Conservation (phyloP, 2,113 vertebrate genomes). For the Pangasianodon gigas region DNA sequence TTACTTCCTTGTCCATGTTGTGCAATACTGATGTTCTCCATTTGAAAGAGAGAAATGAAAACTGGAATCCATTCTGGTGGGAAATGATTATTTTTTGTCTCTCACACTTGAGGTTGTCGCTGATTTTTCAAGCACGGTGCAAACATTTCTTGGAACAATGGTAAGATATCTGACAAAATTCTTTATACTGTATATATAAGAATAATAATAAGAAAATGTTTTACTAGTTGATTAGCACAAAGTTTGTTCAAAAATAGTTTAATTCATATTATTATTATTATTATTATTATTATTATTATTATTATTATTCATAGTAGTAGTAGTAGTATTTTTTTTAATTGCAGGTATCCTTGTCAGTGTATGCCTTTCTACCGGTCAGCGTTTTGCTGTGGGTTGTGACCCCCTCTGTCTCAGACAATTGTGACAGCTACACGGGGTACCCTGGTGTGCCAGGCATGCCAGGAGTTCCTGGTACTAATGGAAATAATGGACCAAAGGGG, state of each 20-base stretch:
- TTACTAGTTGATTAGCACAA: not conserved
- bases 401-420: slow-evolving; percentile 48
- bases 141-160: not conserved
- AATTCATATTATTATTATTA: not conserved
- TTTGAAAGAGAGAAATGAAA: slow-evolving; percentile 43
- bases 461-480: slow-evolving; percentile 73
- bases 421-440: slow-evolving; percentile 55
- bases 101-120: not conserved
- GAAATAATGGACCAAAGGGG: slow-evolving; percentile 74
- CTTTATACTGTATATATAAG: not conserved
- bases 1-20: slow-evolving; percentile 42
- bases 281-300: not conserved
- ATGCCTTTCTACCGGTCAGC: slow-evolving; percentile 45
- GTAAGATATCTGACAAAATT: slow-evolving; percentile 11
- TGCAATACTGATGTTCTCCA: slow-evolving; percentile 31
- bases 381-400: slow-evolving; percentile 53
- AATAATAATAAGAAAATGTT: not conserved
- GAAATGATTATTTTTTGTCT: slow-evolving; percentile 6
- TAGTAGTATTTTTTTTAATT: not conserved
- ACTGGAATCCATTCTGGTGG: not conserved
- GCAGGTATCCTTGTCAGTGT: slow-evolving; percentile 40
- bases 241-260: not conserved
- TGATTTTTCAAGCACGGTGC: slow-evolving; percentile 11
- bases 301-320: not conserved
- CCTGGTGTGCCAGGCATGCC: slow-evolving; percentile 79